phyloP scores from a whole-genome alignment of 2,888 invertebrate genomes.

The Drosophila kanekoi region DNA sequence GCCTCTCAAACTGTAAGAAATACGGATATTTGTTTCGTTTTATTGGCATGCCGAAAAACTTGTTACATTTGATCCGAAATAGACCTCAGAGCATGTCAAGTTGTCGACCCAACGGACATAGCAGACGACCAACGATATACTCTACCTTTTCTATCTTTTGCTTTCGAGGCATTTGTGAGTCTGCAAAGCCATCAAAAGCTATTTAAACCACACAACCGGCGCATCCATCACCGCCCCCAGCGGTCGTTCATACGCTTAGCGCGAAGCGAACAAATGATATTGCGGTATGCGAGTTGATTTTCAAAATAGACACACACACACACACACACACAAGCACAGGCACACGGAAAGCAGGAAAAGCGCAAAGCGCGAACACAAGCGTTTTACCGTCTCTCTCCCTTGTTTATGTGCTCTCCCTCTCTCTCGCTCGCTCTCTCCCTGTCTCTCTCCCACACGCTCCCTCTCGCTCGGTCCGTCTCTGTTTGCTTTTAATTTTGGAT shows the following conservation, averaged over 20 bases:
- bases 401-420: constrained; percentile 1
- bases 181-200: constrained; percentile 28
- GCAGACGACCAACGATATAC: background rate
- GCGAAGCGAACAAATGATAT: constrained; percentile 26
- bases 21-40: background rate
- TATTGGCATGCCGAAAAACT: background rate
- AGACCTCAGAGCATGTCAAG: no score
- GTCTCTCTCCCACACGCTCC: background rate
- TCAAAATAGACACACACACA: constrained; percentile 39
- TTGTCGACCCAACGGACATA: no score
- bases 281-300: constrained; percentile 31
- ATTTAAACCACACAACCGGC: background rate
- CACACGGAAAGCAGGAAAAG: constrained; percentile 41
- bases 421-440: background rate
- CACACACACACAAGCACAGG: constrained; percentile 1
- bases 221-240: background rate
- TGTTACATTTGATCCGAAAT: background rate
- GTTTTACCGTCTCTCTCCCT: constrained; percentile 55
- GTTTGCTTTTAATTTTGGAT: constrained; percentile 53
- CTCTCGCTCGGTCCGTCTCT: background rate
- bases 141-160: background rate
- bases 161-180: constrained; percentile 19
- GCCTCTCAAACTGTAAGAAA: background rate
- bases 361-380: constrained; percentile 67
- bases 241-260: constrained; percentile 10